phyloP scores from a whole-genome alignment of 1,140 invertebrate species.

The Drosophila santomea region DNA sequence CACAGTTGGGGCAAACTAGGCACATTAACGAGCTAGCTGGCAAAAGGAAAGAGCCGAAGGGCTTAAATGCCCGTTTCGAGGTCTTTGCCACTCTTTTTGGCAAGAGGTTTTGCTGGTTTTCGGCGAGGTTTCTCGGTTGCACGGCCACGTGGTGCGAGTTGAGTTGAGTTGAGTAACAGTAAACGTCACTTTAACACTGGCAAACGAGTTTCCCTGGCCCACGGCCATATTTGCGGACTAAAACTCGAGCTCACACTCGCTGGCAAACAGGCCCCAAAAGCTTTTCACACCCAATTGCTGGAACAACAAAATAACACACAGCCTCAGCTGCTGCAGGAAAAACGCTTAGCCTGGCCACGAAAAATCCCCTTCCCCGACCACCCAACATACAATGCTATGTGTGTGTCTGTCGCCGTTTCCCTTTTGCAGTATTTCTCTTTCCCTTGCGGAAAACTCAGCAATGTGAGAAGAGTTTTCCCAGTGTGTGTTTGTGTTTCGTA shows the following conservation, averaged over 20 bases:
- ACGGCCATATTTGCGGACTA: constrained; percentile 33
- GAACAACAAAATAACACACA: constrained; percentile 51
- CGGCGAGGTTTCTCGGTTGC: background rate
- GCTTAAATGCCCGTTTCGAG: constrained; percentile 45
- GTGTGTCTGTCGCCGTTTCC: background rate
- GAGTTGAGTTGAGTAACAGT: constrained; percentile 62
- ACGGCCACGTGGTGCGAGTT: constrained; percentile 31
- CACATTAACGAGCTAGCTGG: constrained; percentile 52
- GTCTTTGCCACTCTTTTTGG: constrained; percentile 10
- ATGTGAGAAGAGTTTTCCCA: constrained; percentile 25
- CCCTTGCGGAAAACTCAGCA: constrained; percentile 1
- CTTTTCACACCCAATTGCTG: constrained; percentile 79
- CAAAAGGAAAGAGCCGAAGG: constrained; percentile 50
- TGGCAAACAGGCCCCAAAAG: constrained; percentile 66
- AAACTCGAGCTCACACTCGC: constrained; percentile 9
- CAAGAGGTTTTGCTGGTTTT: constrained; percentile 8
- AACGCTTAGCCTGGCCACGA: constrained; percentile 19
- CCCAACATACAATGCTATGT: constrained; percentile 2
- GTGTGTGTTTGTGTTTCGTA: constrained; percentile 63
- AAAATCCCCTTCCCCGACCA: background rate
- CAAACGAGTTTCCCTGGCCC: constrained; percentile 44
- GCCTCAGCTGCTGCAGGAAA: constrained; percentile 36
- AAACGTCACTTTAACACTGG: constrained; percentile 73
- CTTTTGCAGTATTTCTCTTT: background rate
- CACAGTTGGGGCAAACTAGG: constrained; percentile 1